These are phyloP conservation scores for Neopelma chrysocephalum DNA, from an alignment of 2,797 vertebrate species.

Conservation along the genomic window DNA sequence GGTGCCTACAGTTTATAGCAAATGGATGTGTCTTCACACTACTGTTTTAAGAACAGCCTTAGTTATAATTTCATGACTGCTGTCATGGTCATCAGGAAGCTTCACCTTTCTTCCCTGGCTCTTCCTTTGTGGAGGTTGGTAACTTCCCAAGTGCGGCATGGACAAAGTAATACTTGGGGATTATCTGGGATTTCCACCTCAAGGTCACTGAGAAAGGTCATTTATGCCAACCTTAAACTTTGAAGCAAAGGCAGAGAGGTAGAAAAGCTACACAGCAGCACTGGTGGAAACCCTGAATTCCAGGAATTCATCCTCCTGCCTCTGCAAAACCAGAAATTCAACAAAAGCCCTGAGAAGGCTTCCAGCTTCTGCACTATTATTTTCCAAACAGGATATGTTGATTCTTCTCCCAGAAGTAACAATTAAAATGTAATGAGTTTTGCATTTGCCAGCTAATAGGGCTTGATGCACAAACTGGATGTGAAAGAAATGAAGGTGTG, in stretches of 20 bases:
- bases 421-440: not conserved
- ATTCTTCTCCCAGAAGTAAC: not conserved
- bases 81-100: not conserved
- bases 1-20: not conserved
- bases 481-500: not conserved
- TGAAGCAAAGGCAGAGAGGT: not conserved
- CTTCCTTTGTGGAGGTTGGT: not conserved
- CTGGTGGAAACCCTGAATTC: not conserved
- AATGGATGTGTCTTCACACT: not conserved
- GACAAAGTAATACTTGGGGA: not conserved
- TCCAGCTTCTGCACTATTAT: not conserved
- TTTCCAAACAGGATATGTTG: not conserved
- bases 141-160: not conserved
- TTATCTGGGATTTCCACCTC: not conserved
- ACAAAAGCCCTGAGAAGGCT: not conserved
- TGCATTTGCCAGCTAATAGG: not conserved
- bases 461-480: not conserved
- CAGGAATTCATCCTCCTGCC: not conserved
- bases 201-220: fast-evolving
- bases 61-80: not conserved
- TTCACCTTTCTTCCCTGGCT: not conserved
- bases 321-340: not conserved
- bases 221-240: not conserved
- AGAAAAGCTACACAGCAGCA: not conserved
- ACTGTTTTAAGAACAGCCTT: not conserved